Evolutionary conservation across 2,797 vertebrate genomes (phyloP), one percentile per base, ranked within the genome.

Genomic region (Eupleurogrammus muticus): DNA sequence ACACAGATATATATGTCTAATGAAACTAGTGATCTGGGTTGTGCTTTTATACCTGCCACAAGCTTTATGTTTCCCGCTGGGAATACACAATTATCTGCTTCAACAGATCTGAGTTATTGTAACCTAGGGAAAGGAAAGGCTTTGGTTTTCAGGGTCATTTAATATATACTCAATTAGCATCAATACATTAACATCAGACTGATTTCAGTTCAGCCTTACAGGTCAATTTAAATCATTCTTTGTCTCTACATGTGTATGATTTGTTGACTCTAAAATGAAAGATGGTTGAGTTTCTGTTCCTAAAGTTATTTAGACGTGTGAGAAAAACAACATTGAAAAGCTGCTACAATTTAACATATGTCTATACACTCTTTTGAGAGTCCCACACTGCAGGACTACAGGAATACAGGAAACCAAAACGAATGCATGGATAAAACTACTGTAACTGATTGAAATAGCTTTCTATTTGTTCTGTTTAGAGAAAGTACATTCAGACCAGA

Each of bases 1-100:
- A 67, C 61, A 71, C 44, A 72, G 59, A 75, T 80, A 71, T 78
- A 73, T 61, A 65, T 65, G 62, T 79, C 55, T 66, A 66, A 83
- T 82, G 78, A 75, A 80, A 64, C 34, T 21, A 28, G 36, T 65
- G 44, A 70, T 81, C 73, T 75, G 72, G 61, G 62, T 61, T 71
- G 57, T 75, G 66, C 76, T 82, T 53, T 47, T 72, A 73, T 77
- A 75, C 65, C 74, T 83, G 64, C 78, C 46, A n/a, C 16, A 24
- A 49, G 56, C 36, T 76, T 78, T 76, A 59, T 48, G 75, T 63
- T 70, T 54, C 42, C 66, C 55, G 5, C 23, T 52, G 77, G 69
- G 75, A 70, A 57, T 24, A 51, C 42, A 79, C 4, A 24, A 76
- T 80, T 75, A 70, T 75, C 62, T 70, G 72, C 70, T 80, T 14